Evolutionary conservation across 2,797 vertebrate genomes (phyloP).

Genomic region (Scarus forsteni): DNA sequence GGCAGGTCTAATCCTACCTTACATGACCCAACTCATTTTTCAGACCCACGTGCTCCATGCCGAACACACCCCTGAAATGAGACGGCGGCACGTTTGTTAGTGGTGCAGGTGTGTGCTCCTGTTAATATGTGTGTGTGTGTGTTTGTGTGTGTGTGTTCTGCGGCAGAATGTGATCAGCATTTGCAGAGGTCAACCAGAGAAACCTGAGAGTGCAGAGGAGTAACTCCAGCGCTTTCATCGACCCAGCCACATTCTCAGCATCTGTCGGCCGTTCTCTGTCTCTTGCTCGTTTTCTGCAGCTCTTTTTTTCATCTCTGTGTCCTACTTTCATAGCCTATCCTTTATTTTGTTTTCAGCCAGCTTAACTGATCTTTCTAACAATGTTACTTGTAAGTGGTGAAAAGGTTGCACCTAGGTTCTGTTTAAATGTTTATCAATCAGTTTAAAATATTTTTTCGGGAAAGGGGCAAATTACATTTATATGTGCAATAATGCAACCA

Average conservation of each 20-base stretch:
- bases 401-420: not conserved
- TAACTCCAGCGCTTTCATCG: slow-evolving; percentile 85
- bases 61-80: slow-evolving; percentile 37
- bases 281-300: slow-evolving; percentile 25
- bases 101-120: not conserved
- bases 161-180: slow-evolving; percentile 80
- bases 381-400: too few relatives aligned
- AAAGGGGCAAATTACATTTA: too few relatives aligned
- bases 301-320: slow-evolving; percentile 15
- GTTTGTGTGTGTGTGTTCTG: slow-evolving; percentile 60
- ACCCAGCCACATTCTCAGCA: slow-evolving; percentile 76
- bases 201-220: slow-evolving; percentile 79
- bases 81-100: slow-evolving; percentile 20
- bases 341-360: not conserved
- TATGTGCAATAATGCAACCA: too few relatives aligned
- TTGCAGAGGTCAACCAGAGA: slow-evolving; percentile 83
- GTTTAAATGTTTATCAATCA: not conserved
- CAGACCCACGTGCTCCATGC: slow-evolving; percentile 12
- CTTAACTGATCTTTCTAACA: not conserved
- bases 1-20: slow-evolving; percentile 23
- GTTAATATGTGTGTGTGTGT: not conserved
- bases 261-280: slow-evolving; percentile 64
- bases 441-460: too few relatives aligned
- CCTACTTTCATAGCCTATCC: not conserved
- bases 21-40: slow-evolving; percentile 41